These are phyloP conservation scores for Diadumene lineata DNA, from an alignment of 92 coral and sea anemone species.

Conservation along the genomic window DNA sequence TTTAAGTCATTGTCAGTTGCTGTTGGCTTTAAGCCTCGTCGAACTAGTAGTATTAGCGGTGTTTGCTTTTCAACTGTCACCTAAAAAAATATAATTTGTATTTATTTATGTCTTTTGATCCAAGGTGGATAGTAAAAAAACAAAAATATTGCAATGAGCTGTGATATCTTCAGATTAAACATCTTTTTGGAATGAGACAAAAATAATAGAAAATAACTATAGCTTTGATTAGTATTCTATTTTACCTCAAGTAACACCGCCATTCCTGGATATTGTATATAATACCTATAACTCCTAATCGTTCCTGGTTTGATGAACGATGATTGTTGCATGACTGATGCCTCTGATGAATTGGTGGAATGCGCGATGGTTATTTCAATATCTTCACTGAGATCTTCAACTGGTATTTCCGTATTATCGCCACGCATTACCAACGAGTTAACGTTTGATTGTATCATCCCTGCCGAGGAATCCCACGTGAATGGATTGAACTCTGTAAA, in stretches of 20 bases:
- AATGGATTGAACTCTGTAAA: conserved; percentile 57
- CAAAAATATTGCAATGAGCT: too few species aligned
- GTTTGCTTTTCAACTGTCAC: background rate
- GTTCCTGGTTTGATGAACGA: conserved; percentile 64
- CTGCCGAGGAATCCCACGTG: conserved; percentile 72
- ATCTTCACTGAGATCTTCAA: conserved; percentile 45
- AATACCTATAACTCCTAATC: conserved; percentile 57
- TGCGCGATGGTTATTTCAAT: conserved; percentile 56
- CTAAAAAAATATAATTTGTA: background rate
- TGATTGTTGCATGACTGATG: conserved; percentile 13
- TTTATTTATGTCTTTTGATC: too few species aligned
- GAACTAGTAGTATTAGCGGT: background rate
- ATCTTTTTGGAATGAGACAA: too few species aligned
- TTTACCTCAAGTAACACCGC: conserved; percentile 38
- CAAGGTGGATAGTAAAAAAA: too few species aligned
- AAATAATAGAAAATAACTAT: too few species aligned
- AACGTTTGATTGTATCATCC: conserved; percentile 46
- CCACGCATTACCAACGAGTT: conserved; percentile 53
- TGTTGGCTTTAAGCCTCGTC: conserved; percentile 10
- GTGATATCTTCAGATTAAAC: too few species aligned
- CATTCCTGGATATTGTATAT: conserved; percentile 42
- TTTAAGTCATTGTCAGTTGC: conserved; percentile 3
- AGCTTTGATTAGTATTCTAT: too few species aligned
- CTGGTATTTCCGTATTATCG: conserved; percentile 35
- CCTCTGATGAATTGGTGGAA: background rate